Evolutionary conservation across 1,140 invertebrate species (phyloP).

Genomic region (Oreohelix idahoensis): DNA sequence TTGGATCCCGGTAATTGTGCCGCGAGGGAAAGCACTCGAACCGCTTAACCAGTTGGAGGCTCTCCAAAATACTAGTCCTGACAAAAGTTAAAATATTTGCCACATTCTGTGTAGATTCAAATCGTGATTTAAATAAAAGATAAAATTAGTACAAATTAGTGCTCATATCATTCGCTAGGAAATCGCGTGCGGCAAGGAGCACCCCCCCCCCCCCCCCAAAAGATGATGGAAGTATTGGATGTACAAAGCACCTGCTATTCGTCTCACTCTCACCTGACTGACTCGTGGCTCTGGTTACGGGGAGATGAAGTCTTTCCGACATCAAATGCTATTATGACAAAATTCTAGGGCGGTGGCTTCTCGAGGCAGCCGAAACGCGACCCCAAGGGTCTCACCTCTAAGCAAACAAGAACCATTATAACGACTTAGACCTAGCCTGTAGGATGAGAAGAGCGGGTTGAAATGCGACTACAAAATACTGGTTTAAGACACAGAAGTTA

Average conservation of each 20-base stretch:
- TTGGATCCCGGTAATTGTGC: no score
- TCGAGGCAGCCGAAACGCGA: neutral
- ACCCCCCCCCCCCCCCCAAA: neutral
- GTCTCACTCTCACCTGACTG: neutral
- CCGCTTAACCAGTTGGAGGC: no score
- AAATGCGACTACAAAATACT: conserved; percentile 7
- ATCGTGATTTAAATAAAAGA: neutral
- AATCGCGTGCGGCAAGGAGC: neutral
- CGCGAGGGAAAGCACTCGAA: no score
- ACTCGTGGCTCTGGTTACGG: neutral
- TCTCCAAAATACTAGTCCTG: no score
- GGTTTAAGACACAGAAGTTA: neutral
- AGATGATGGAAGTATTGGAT: neutral
- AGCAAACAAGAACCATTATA: neutral
- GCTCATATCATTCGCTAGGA: neutral
- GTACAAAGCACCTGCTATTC: neutral
- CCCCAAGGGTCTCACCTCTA: neutral
- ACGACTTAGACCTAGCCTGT: neutral
- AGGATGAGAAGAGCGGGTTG: neutral
- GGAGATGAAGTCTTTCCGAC: neutral
- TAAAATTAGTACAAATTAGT: neutral
- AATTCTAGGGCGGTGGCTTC: conserved; percentile 8
- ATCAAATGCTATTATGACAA: conserved; percentile 12
- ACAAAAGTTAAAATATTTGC: neutral
- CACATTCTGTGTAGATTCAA: neutral